phyloP scores from a whole-genome alignment of 1,140 invertebrate genomes.

The Oscheius sp. region DNA sequence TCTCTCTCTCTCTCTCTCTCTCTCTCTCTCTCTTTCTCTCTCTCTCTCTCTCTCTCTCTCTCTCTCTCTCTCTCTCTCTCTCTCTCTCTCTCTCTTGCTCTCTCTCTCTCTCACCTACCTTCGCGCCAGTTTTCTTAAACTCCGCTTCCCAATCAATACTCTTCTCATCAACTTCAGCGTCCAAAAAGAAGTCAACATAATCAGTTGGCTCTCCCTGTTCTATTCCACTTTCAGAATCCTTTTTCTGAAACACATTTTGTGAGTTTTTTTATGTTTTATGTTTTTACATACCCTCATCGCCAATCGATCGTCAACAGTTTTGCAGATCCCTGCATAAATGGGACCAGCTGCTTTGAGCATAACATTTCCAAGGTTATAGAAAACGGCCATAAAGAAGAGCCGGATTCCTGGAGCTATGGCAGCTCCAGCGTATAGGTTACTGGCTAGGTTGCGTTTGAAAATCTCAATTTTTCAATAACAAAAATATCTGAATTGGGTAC shows the following conservation, averaged over 20 bases:
- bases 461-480: background rate
- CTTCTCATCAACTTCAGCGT: constrained; percentile 28
- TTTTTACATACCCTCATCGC: constrained; percentile 11
- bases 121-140: constrained; percentile 4
- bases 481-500: constrained; percentile 17
- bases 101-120: background rate
- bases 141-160: constrained; percentile 6
- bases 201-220: background rate
- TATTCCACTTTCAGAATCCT: constrained; percentile 27
- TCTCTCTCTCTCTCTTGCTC: no score
- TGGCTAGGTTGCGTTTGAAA: background rate
- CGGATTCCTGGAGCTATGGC: background rate
- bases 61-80: no score
- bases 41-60: no score
- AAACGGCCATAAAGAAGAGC: background rate
- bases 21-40: no score
- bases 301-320: background rate
- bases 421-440: background rate
- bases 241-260: background rate
- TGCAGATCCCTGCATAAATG: no score
- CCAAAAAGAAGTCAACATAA: constrained; percentile 27
- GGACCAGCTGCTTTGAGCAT: no score
- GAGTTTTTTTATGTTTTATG: background rate
- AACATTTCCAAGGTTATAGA: background rate
- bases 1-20: no score